Evolutionary conservation across 2,113 vertebrate genomes (phyloP).

Genomic region (Melierax canorus): DNA sequence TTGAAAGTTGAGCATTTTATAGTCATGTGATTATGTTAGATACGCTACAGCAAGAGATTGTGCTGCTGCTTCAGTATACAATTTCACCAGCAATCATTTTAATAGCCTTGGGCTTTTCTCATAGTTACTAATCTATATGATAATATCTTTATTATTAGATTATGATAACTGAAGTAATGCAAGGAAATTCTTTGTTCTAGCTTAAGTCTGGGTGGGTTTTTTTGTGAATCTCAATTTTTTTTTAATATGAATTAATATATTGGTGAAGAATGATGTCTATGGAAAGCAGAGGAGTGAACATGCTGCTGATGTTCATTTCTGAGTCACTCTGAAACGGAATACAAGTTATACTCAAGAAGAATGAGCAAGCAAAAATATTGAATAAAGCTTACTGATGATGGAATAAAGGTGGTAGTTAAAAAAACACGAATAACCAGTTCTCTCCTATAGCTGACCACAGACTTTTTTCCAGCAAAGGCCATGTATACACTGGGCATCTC

Average conservation of each 20-base stretch:
- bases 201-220: neutral
- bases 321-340: neutral
- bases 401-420: neutral
- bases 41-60: conserved; percentile 4
- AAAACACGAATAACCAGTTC: fast-evolving
- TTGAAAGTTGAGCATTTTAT: conserved; percentile 49
- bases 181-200: conserved; percentile 47
- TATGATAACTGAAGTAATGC: conserved; percentile 34
- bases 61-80: neutral
- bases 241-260: conserved; percentile 25
- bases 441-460: neutral
- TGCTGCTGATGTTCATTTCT: neutral
- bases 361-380: neutral
- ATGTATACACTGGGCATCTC: neutral
- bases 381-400: neutral
- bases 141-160: conserved; percentile 55
- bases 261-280: neutral
- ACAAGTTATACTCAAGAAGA: neutral
- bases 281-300: neutral
- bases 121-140: conserved; percentile 37
- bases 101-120: conserved; percentile 45
- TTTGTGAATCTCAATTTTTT: neutral
- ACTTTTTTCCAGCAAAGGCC: neutral
- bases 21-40: conserved; percentile 28
- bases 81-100: conserved; percentile 44